Percentiles rank a stretch among this genome's conserved stretches.
These are phyloP conservation scores for Bradypus variegatus DNA, from an alignment of 2,797 vertebrate genomes.

Conservation along the genomic window DNA sequence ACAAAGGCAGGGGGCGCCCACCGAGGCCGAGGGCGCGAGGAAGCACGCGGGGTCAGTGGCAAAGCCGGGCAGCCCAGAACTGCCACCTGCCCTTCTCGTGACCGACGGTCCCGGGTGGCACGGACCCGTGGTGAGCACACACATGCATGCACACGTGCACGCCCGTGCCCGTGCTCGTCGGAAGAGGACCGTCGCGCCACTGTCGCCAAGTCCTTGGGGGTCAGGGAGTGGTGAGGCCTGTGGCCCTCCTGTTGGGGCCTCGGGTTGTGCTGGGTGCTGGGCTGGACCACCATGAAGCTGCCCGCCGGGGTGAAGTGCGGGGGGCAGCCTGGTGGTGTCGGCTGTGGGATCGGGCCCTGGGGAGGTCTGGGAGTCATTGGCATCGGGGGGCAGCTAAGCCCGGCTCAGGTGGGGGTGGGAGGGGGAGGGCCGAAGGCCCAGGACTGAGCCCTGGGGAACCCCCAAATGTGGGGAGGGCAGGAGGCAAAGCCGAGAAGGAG, in stretches of 20 bases:
- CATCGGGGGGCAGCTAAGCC: background rate
- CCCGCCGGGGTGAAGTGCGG: background rate
- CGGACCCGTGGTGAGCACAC: background rate
- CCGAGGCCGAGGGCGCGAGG: background rate
- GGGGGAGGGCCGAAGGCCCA: rapidly evolving
- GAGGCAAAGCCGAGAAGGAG: background rate
- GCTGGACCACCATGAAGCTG: background rate
- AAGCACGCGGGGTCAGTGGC: background rate
- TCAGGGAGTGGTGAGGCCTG: too few relatives aligned
- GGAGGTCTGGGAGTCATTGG: background rate
- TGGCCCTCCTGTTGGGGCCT: background rate
- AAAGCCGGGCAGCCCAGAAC: too few relatives aligned
- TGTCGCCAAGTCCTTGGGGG: too few relatives aligned
- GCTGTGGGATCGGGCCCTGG: background rate
- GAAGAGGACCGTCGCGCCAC: background rate
- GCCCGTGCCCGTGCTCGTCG: background rate
- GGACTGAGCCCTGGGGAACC: background rate
- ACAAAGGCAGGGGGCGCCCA: too few relatives aligned
- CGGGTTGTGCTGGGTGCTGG: too few relatives aligned
- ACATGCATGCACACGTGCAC: background rate
- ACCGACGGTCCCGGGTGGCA: background rate
- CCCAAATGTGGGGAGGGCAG: background rate
- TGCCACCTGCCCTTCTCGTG: background rate
- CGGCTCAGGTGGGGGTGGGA: background rate
- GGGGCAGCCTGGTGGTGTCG: rapidly evolving